phyloP scores from a whole-genome alignment of 2,888 invertebrate species.

The Parapristionchus giblindavisi region DNA sequence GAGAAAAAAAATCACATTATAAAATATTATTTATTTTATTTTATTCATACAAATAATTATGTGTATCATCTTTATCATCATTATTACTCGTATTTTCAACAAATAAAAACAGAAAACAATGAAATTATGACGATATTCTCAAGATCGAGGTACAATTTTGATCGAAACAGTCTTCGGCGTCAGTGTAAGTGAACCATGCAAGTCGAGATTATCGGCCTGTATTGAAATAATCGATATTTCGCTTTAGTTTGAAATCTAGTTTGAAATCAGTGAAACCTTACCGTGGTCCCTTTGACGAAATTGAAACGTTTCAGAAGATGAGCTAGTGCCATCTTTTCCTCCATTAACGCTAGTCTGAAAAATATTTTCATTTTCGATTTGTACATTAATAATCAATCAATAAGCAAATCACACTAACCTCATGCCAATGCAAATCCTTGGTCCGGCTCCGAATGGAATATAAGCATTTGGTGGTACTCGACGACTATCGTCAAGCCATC shows the following conservation, averaged over 20 bases:
- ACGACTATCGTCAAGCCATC: constrained; percentile 27
- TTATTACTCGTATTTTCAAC: no score
- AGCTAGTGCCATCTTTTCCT: constrained; percentile 25
- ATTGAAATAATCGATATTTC: no score
- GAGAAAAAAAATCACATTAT: no score
- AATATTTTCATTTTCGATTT: not conserved
- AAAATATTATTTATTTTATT: no score
- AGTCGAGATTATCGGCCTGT: not conserved
- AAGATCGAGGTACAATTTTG: not conserved
- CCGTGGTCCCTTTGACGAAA: constrained; percentile 5
- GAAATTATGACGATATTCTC: no score
- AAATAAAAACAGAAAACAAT: no score
- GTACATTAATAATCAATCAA: no score
- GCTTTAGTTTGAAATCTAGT: no score
- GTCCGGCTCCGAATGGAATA: constrained; percentile 26
- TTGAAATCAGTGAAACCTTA: not conserved
- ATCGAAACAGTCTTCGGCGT: not conserved
- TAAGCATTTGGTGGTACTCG: not conserved
- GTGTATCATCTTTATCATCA: no score
- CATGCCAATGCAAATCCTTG: constrained; percentile 28
- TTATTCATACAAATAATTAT: no score
- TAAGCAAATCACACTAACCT: no score
- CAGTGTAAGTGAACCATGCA: constrained; percentile 12
- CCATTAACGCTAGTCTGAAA: constrained; percentile 18
- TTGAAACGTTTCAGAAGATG: constrained; percentile 22